Evolutionary conservation across 64 coral and sea anemone genomes (phyloP).

Genomic region (Trachythela sp.): DNA sequence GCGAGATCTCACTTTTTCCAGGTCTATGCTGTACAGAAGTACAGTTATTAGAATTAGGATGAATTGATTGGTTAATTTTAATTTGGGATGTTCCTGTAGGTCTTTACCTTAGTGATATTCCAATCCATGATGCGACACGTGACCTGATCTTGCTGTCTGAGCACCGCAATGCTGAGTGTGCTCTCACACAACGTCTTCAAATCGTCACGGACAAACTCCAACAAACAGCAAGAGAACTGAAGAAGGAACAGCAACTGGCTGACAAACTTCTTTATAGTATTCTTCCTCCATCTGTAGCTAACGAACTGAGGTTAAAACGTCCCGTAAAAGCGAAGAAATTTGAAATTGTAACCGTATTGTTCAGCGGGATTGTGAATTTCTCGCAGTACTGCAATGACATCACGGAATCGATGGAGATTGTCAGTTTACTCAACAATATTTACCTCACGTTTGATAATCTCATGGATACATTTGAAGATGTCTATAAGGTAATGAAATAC

Average conservation of each 20-base stretch:
- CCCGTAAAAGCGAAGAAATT: slow-evolving; percentile 96
- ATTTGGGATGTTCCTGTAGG: slow-evolving; percentile 23
- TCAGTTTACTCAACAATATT: slow-evolving; percentile 83
- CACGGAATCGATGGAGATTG: slow-evolving; percentile 87
- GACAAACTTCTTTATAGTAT: slow-evolving; percentile 94
- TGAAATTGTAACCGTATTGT: slow-evolving; percentile 90
- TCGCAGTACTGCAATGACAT: slow-evolving; percentile 78
- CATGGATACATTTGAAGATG: slow-evolving; percentile 82
- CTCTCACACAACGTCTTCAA: slow-evolving; percentile 83
- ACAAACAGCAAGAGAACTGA: slow-evolving; percentile 82
- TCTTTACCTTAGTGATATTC: slow-evolving; percentile 95
- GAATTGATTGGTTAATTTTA: not conserved
- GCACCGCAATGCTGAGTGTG: slow-evolving; percentile 96
- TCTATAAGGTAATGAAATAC: slow-evolving; percentile 85
- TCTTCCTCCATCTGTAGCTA: slow-evolving; percentile 83
- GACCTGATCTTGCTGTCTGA: slow-evolving; percentile 94
- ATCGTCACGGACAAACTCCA: slow-evolving; percentile 97
- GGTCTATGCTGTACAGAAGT: too few relatives aligned
- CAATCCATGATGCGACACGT: slow-evolving; percentile 95
- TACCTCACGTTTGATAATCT: slow-evolving; percentile 89
- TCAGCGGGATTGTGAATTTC: slow-evolving; percentile 97
- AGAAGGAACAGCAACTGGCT: slow-evolving; percentile 83
- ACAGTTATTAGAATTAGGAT: too few relatives aligned
- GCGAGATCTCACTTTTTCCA: not conserved
- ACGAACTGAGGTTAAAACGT: slow-evolving; percentile 75